These are phyloP conservation scores for Nannoperca obscura DNA, from an alignment of 2,797 vertebrate genomes.

Conservation along the genomic window DNA sequence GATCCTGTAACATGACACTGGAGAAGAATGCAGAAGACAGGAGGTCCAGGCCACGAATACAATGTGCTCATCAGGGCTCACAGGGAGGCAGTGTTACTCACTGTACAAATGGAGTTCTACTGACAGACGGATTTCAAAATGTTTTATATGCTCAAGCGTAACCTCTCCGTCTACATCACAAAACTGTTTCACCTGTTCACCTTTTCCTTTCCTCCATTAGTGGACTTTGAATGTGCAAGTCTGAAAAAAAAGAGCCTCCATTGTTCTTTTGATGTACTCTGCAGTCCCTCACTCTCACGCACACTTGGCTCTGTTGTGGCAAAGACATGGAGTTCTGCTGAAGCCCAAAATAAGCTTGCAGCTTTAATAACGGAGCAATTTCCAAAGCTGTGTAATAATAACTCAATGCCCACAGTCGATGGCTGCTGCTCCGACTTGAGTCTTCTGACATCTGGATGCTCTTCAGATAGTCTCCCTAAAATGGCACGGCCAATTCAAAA, in stretches of 20 bases:
- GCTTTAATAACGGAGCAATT: conserved; percentile 74
- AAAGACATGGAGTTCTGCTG: conserved; percentile 46
- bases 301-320: conserved; percentile 62
- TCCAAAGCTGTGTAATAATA: conserved; percentile 69
- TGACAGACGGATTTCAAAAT: conserved; percentile 7
- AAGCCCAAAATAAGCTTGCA: conserved; percentile 66
- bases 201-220: conserved; percentile 19
- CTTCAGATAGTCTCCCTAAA: conserved; percentile 54
- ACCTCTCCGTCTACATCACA: neutral
- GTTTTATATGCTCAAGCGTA: neutral
- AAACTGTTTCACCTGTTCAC: conserved; percentile 35
- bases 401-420: conserved; percentile 51
- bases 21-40: conserved; percentile 31
- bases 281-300: conserved; percentile 45
- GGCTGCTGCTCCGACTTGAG: conserved; percentile 31
- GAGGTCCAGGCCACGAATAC: conserved; percentile 25
- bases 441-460: conserved; percentile 77
- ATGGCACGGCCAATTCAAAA: conserved; percentile 50
- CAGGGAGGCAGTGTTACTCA: conserved; percentile 23
- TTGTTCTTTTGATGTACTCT: conserved; percentile 54
- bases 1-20: conserved; percentile 48
- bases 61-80: conserved; percentile 30
- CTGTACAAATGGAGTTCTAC: conserved; percentile 9
- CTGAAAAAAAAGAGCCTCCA: conserved; percentile 32
- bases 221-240: conserved; percentile 14